Base-by-base conservation (phyloP, 2,113 vertebrate genomes). In the Cariama cristata region DNA sequence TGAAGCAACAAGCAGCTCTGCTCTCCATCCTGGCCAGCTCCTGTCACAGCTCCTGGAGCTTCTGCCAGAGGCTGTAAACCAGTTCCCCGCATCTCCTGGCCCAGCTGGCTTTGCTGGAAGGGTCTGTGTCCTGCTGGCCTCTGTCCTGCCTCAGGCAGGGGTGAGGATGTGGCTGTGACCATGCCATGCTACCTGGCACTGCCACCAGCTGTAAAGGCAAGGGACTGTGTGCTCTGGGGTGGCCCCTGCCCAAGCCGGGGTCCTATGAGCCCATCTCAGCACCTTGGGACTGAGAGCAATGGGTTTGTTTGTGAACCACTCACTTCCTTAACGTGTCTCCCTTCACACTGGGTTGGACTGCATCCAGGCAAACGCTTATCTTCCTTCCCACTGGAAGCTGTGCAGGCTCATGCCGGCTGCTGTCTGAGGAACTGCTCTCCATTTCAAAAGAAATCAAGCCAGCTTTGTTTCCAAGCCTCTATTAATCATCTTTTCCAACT, bases 401-500 rank as follows among this genome's bases (percentile, higher is more conserved):
- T 60, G 69, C 66, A 86, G 71, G 62, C 58, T 93, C 53, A 53
- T 69, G 85, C 49, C 3, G 47, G 80, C 91, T 94, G 80, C 89
- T 93, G 60, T 96, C 80, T 91, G 91, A 91, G 81, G 73, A 91
- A 44, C 66, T 96, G 87, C 58, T 97, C 90, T 94, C 77, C 58
- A 60, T 94, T 97, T 96, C 87, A 87, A 94, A 94, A 68, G 80
- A 79, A 93, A 85, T 68, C 69, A 58, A 87, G 76, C 56, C 60
- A 91, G 35, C 56, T 95, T 93, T 91, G 58, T 94, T 95, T 90
- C 87, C 58, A 82, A 94, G 62, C 35, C 27, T 85, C 35, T 44
- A 49, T 85, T 95, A 82, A 91, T 91, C 52, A 88, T 40, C 38
- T 89, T 89, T 91, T 90, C 66, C 87, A 93, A 23, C 38, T 79